These are phyloP conservation scores for Stenichneumon culpator DNA, from an alignment of 2,888 invertebrate genomes.

Conservation along the genomic window DNA sequence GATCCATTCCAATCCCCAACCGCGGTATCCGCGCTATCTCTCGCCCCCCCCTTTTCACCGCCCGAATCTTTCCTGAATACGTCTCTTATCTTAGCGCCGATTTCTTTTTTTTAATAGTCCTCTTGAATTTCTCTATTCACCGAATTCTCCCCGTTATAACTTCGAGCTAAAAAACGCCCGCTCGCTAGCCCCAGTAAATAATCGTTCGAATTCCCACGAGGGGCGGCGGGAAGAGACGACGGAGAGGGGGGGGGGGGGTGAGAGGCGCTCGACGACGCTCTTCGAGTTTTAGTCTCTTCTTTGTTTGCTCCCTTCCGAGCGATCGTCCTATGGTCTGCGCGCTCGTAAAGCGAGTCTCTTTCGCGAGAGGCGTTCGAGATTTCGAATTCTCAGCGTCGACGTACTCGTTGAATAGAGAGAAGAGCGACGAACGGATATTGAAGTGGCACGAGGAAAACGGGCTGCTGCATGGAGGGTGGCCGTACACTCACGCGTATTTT, in stretches of 20 bases:
- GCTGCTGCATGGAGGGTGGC: background rate
- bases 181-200: conserved; percentile 28
- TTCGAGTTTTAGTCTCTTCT: conserved; percentile 14
- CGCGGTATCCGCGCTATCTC: conserved; percentile 30
- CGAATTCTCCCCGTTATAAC: conserved; percentile 17
- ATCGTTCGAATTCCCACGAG: conserved; percentile 38
- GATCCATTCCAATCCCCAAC: conserved; percentile 62
- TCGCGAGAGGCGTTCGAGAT: conserved; percentile 16
- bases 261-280: conserved; percentile 11
- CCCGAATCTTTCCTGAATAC: background rate
- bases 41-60: background rate
- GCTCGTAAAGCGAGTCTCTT: conserved; percentile 23
- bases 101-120: conserved; percentile 34
- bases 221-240: no score
- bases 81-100: conserved; percentile 23
- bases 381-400: conserved; percentile 22
- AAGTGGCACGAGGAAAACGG: conserved; percentile 15
- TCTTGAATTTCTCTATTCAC: conserved; percentile 18
- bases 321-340: conserved; percentile 1
- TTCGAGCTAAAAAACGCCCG: background rate
- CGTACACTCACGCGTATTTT: conserved; percentile 6
- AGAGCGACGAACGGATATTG: conserved; percentile 29
- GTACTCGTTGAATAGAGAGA: background rate
- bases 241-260: no score
- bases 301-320: conserved; percentile 20